These are phyloP conservation scores for Peromyscus eremicus DNA, from an alignment of 2,797 vertebrate genomes.

Conservation along the genomic window DNA sequence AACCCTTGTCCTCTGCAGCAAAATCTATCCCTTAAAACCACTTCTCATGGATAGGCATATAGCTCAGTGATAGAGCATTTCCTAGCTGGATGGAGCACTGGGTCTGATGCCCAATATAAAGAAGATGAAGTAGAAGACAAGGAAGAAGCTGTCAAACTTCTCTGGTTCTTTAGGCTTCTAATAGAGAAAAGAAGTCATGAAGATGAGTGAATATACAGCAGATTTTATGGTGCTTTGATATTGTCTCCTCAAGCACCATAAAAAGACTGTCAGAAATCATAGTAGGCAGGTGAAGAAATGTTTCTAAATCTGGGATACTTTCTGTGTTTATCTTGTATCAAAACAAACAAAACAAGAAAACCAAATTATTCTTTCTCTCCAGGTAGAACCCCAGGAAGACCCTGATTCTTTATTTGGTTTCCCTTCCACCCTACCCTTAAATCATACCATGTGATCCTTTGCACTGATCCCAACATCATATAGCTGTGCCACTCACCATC, in stretches of 20 bases:
- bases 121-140: no score
- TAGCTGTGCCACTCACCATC: conserved; percentile 89
- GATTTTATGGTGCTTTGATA: not conserved
- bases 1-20: not conserved
- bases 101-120: not conserved
- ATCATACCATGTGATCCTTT: not conserved
- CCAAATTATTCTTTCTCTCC: not conserved
- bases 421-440: not conserved
- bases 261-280: not conserved
- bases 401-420: not conserved
- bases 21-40: not conserved
- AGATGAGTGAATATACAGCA: not conserved
- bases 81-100: not conserved
- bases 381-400: not conserved
- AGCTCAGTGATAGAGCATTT: not conserved
- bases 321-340: conserved; percentile 24
- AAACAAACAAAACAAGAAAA: not conserved
- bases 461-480: not conserved
- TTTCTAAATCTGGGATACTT: not conserved
- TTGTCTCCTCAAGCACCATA: not conserved
- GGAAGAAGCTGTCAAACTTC: not conserved
- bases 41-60: not conserved
- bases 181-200: conserved; percentile 19
- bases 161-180: not conserved
- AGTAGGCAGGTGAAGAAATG: not conserved